These are phyloP conservation scores for Etia nguti DNA, from an alignment of 2,113 vertebrate species.

Conservation along the genomic window DNA sequence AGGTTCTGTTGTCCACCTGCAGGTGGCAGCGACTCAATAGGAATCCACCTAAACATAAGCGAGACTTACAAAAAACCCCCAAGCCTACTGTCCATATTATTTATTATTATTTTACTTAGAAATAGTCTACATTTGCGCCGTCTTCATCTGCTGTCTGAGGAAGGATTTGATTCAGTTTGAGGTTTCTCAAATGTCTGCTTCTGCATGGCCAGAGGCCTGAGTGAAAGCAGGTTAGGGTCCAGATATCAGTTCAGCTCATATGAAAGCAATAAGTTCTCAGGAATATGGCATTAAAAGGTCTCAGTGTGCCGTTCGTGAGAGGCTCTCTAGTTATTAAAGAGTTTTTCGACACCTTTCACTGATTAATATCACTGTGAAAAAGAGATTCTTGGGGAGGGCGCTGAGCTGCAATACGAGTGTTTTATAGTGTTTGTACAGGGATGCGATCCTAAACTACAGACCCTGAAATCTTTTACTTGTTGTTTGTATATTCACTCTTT, in stretches of 20 bases:
- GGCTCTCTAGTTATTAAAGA: not conserved
- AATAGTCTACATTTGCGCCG: not conserved
- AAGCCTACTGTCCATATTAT: fast-evolving
- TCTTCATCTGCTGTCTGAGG: not conserved
- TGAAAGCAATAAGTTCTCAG: not conserved
- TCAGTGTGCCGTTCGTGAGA: fast-evolving
- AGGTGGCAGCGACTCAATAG: not conserved
- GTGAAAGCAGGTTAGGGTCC: not conserved
- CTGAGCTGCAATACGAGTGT: fast-evolving
- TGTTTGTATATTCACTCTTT: not conserved
- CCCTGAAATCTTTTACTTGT: not conserved
- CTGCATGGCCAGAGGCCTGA: fast-evolving
- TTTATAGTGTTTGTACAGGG: not conserved
- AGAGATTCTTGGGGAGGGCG: not conserved
- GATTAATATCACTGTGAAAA: not conserved
- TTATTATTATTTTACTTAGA: not conserved
- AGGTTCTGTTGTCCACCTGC: not conserved
- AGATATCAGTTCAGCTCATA: not conserved
- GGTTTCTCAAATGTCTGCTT: not conserved
- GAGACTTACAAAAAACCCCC: fast-evolving
- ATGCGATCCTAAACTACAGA: not conserved
- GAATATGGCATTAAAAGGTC: not conserved
- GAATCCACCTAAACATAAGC: not conserved
- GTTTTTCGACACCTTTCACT: not conserved
- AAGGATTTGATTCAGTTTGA: not conserved